Conservation (phyloP, 2,888 invertebrate genomes). For the Idaea straminata region DNA sequence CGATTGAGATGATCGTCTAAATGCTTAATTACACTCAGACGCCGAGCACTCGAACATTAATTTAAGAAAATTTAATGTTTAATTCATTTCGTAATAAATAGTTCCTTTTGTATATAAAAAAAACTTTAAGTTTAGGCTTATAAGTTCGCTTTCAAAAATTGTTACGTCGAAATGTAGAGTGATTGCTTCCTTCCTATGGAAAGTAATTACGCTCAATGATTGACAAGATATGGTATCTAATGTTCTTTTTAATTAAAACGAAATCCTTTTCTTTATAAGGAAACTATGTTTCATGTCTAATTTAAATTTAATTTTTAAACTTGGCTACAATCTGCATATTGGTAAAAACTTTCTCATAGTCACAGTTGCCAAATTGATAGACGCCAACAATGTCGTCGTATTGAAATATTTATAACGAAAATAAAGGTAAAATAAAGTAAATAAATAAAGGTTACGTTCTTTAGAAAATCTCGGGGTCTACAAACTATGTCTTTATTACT, state of each 20-base stretch:
- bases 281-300: constrained; percentile 1
- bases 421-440: too few relatives aligned
- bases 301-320: not conserved
- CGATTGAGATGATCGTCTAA: constrained; percentile 42
- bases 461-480: too few relatives aligned
- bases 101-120: constrained; percentile 51
- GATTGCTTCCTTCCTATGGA: constrained; percentile 53
- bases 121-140: not conserved
- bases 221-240: constrained; percentile 1
- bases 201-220: constrained; percentile 32
- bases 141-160: constrained; percentile 2
- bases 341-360: not conserved
- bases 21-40: constrained; percentile 6
- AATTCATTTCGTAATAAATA: constrained; percentile 30
- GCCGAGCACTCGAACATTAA: not conserved
- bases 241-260: constrained; percentile 7
- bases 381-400: too few relatives aligned
- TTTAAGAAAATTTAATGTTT: not conserved
- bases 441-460: too few relatives aligned
- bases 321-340: not conserved
- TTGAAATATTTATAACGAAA: too few relatives aligned
- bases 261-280: constrained; percentile 6
- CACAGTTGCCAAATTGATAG: too few relatives aligned
- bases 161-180: constrained; percentile 32
- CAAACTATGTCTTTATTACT: too few relatives aligned